phyloP scores from a whole-genome alignment of 1,140 invertebrate genomes.

The Augochlora pura region DNA sequence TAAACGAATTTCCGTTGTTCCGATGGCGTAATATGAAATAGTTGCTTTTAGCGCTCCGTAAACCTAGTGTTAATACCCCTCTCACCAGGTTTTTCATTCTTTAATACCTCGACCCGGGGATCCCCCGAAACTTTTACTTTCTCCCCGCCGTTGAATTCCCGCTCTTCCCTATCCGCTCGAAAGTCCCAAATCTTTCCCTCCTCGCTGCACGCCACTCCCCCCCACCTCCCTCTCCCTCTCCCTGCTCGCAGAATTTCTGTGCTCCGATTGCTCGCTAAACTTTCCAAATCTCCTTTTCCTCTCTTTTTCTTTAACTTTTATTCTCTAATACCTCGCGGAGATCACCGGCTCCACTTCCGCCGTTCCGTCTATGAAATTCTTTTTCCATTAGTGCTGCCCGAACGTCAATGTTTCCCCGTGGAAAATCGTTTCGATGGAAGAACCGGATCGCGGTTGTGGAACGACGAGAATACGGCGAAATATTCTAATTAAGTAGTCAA shows the following conservation, averaged over 20 bases:
- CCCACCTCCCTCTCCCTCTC: too few species aligned
- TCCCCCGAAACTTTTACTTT: conserved; percentile 1
- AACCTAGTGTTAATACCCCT: too few species aligned
- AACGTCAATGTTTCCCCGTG: neutral
- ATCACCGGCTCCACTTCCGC: neutral
- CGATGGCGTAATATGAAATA: too few species aligned
- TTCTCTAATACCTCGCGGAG: neutral
- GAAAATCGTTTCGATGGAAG: too few species aligned
- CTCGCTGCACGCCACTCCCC: too few species aligned
- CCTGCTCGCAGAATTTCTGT: neutral
- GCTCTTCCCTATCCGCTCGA: neutral
- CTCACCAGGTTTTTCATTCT: neutral
- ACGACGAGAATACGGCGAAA: too few species aligned
- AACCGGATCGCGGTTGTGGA: too few species aligned
- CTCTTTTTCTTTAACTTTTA: neutral
- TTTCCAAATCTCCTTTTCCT: neutral
- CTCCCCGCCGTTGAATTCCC: neutral
- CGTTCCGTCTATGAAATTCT: neutral
- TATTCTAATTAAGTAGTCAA: too few species aligned
- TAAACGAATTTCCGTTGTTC: too few species aligned
- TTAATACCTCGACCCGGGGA: neutral
- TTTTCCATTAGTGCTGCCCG: neutral
- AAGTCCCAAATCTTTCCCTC: neutral
- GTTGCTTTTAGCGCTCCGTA: too few species aligned
- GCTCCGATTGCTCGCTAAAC: neutral